Conservation (phyloP, 35 echinoderm and acorn worm species). For the Apostichopus japonicus region DNA sequence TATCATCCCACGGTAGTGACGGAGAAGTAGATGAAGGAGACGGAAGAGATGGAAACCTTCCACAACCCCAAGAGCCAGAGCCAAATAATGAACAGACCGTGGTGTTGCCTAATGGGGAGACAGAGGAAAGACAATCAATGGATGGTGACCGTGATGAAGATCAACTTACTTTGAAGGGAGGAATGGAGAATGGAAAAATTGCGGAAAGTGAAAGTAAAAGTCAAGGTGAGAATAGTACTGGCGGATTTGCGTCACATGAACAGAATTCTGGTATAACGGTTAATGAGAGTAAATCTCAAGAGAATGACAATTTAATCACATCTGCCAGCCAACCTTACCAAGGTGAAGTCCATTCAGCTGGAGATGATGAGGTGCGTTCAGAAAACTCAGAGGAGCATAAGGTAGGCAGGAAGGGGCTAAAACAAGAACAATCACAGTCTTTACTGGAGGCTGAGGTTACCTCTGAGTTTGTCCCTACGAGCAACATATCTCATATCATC, state of each 20-base stretch:
- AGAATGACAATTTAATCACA: not conserved
- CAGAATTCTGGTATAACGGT: not conserved
- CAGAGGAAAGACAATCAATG: too few relatives aligned
- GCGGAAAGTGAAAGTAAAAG: not conserved
- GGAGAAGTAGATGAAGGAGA: not conserved
- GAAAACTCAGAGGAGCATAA: not conserved
- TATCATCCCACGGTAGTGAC: too few relatives aligned
- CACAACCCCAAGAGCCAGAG: not conserved
- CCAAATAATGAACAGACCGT: not conserved
- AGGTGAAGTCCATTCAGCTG: not conserved
- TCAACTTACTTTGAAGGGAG: too few relatives aligned
- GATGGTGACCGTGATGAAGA: too few relatives aligned
- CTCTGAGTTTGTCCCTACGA: not conserved
- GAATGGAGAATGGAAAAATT: not conserved
- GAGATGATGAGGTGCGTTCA: not conserved
- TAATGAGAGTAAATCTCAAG: not conserved
- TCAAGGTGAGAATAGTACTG: not conserved
- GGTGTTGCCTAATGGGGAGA: too few relatives aligned
- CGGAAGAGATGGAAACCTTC: not conserved
- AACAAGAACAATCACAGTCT: slow-evolving; percentile 35
- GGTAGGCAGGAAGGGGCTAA: slow-evolving; percentile 36
- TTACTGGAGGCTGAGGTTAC: slow-evolving; percentile 31
- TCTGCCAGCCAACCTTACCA: not conserved
- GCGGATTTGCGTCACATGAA: not conserved
- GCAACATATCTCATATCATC: not conserved